Conservation (phyloP, 2,888 invertebrate genomes). For the Gari tellinella region DNA sequence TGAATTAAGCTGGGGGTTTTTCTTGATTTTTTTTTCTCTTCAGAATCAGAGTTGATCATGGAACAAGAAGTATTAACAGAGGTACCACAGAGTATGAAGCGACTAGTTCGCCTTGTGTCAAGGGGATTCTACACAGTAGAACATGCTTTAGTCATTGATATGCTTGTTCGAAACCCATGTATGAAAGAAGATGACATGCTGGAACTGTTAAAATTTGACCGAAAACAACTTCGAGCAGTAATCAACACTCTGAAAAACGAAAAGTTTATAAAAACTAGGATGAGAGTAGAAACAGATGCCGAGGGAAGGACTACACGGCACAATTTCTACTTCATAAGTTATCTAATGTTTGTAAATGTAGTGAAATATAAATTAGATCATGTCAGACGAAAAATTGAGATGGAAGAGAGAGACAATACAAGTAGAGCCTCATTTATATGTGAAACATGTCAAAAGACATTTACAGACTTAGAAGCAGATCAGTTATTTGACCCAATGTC, state of each 20-base stretch:
- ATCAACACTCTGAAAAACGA: conserved; percentile 92
- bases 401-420: conserved; percentile 96
- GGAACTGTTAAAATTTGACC: conserved; percentile 95
- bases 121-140: conserved; percentile 97
- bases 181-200: conserved; percentile 88
- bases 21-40: not conserved
- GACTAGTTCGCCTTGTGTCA: conserved; percentile 93
- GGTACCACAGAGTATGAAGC: conserved; percentile 96
- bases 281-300: conserved; percentile 97
- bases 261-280: conserved; percentile 89
- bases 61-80: conserved; percentile 88
- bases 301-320: conserved; percentile 98
- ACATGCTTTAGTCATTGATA: conserved; percentile 97
- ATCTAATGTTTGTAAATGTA: conserved; percentile 97
- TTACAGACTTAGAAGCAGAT: conserved; percentile 95
- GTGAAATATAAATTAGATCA: conserved; percentile 98
- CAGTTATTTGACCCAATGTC: conserved; percentile 79
- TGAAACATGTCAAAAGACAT: conserved; percentile 94
- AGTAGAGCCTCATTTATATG: conserved; percentile 98
- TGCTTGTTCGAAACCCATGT: conserved; percentile 97
- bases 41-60: conserved; percentile 45
- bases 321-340: conserved; percentile 98
- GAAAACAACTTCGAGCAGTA: conserved; percentile 94
- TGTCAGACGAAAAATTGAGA: conserved; percentile 97
- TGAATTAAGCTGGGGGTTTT: no score